Evolutionary conservation across 2,113 vertebrate genomes (phyloP), one percentile per base, ranked within the genome.

Genomic region (Sphyrna mokarran): DNA sequence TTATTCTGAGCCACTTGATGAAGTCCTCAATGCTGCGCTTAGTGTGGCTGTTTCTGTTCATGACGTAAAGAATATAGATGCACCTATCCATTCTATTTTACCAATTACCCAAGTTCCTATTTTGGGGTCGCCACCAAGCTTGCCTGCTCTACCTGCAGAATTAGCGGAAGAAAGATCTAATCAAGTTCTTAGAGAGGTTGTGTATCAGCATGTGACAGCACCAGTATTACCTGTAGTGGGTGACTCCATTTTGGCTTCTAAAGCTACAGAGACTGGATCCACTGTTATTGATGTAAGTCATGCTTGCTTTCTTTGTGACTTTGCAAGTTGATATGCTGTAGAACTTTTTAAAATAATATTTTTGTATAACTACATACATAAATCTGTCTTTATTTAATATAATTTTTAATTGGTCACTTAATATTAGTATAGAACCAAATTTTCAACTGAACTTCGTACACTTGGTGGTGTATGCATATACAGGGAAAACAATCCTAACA

Each of bases 1-100:
- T 23, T 97, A 98, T 96, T 97, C 98, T 29, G 97, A 98, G 0
- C 97, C 98, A 37, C 97, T 98, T 43, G 97, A 97, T 0, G 98
- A 98, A 96, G 98, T 98, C 0, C 97, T 96, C 1, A 96, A 94
- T 69, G 66, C 96, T 9, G 0, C 7, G 86, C 70, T n/a, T 29
- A 43, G 68, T 54, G 68, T 48, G 43, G 3, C 95, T 89, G 95
- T 76, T 95, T 95, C 94, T 76, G 68, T 95, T 16, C 69, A 95
- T 16, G 94, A 95, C 76, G 69, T 95, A 29, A 76, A 70, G 3
- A 11, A 6, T 0, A 0, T 89, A 93, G 96, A 94, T 95, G 95
- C 97, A 7, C 68, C 94, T 18, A 7, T 76, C 23, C 68, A 54
- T 95, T 95, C 68, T 54, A 68, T 70, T 72, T 54, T 95, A 48